Conservation (phyloP, 2,888 invertebrate genomes). For the Schrankia costaestrigalis region DNA sequence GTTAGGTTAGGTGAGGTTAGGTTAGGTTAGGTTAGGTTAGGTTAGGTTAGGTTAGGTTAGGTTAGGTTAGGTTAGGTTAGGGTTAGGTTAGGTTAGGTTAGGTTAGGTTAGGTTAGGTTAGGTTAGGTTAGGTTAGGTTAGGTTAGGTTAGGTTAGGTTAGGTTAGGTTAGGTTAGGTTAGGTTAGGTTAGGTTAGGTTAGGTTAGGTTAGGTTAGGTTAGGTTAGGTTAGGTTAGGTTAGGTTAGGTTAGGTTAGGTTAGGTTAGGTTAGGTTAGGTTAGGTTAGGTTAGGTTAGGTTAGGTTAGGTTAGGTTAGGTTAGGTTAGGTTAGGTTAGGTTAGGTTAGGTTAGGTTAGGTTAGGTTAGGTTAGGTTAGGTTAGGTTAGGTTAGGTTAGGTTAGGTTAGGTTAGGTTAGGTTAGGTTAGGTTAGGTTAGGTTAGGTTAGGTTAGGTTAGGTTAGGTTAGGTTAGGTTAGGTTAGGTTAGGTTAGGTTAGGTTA, state of each 20-base stretch:
- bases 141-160: conserved; percentile 7
- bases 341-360: conserved; percentile 12
- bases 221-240: conserved; percentile 6
- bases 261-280: conserved; percentile 4
- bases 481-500: conserved; percentile 12
- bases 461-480: conserved; percentile 12
- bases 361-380: conserved; percentile 15
- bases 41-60: conserved; percentile 9
- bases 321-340: conserved; percentile 16
- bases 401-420: conserved; percentile 14
- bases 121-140: conserved; percentile 4
- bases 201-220: conserved; percentile 8
- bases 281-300: conserved; percentile 14
- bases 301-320: conserved; percentile 18
- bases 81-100: conserved; percentile 3
- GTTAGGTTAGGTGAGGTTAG: conserved; percentile 11
- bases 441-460: conserved; percentile 13
- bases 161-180: conserved; percentile 8
- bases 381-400: conserved; percentile 13
- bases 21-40: conserved; percentile 13
- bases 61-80: conserved; percentile 6
- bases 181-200: conserved; percentile 7
- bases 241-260: conserved; percentile 6
- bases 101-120: conserved; percentile 5
- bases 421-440: conserved; percentile 15